A percentile compares a stretch with the other conserved stretches of the same genome.
These are phyloP conservation scores for Capitulum mitella DNA, from an alignment of 2,888 invertebrate genomes.

Conservation along the genomic window DNA sequence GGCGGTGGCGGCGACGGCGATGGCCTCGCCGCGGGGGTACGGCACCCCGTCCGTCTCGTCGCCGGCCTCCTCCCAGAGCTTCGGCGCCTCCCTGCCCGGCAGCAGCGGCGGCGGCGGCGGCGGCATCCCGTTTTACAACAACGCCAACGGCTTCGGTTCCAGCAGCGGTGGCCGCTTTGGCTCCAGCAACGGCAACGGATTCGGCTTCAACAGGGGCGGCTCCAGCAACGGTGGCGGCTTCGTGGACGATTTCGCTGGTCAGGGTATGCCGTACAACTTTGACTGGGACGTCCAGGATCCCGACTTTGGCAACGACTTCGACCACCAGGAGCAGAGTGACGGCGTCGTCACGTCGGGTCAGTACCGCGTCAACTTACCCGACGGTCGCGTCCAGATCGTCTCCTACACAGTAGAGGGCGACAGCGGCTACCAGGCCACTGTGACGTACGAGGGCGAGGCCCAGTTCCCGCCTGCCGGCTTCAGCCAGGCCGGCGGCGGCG, in stretches of 20 bases:
- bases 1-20: background rate
- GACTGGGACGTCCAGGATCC: conserved; percentile 24
- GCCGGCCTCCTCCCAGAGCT: background rate
- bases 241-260: background rate
- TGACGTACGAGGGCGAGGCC: conserved; percentile 23
- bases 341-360: conserved; percentile 22
- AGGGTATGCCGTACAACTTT: conserved; percentile 24
- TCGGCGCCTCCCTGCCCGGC: background rate
- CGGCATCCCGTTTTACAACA: background rate
- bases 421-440: conserved; percentile 26
- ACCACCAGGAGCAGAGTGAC: conserved; percentile 25
- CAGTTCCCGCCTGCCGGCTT: conserved; percentile 23
- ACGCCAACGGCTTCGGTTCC: background rate
- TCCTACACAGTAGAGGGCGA: conserved; percentile 27
- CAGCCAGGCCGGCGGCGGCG: background rate
- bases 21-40: background rate
- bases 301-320: conserved; percentile 26
- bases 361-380: conserved; percentile 26
- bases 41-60: background rate
- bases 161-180: background rate
- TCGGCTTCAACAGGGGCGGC: no score
- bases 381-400: conserved; percentile 28
- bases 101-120: background rate
- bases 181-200: no score
- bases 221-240: background rate